Conservation (phyloP, 2,113 vertebrate species). For the Carollia perspicillata region DNA sequence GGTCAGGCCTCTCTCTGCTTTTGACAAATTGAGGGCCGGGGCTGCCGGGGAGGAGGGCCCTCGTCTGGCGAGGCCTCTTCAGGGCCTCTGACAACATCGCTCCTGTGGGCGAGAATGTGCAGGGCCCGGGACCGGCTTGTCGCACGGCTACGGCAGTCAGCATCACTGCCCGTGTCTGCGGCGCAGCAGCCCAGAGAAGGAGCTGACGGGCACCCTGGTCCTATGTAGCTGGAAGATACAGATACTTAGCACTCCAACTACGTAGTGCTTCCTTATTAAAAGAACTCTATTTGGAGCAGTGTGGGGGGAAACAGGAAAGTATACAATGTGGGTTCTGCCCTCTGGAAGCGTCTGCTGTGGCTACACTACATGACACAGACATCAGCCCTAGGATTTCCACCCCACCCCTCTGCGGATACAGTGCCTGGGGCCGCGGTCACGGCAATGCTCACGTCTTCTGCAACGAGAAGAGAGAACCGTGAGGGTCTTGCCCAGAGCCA, state of each 20-base stretch:
- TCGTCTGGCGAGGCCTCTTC: background rate
- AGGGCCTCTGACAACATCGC: background rate
- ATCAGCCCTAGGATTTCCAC: background rate
- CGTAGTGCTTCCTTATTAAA: background rate
- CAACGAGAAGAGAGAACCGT: background rate
- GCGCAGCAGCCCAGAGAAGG: background rate
- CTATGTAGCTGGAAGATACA: background rate
- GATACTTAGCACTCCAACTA: background rate
- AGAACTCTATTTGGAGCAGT: background rate
- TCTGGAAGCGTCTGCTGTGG: background rate
- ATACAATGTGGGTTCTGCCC: background rate
- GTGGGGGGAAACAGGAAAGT: background rate
- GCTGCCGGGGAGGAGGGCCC: background rate
- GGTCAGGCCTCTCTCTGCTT: background rate
- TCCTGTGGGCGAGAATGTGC: background rate
- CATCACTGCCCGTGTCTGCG: background rate
- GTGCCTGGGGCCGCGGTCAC: background rate
- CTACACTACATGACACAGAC: background rate
- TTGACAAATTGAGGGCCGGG: background rate
- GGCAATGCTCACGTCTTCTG: background rate
- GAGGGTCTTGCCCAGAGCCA: background rate
- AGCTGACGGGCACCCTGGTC: background rate
- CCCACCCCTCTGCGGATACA: background rate
- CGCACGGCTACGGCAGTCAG: background rate
- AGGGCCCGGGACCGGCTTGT: background rate